Conservation (phyloP, 2,888 invertebrate genomes). For the Prosapia bicincta region DNA sequence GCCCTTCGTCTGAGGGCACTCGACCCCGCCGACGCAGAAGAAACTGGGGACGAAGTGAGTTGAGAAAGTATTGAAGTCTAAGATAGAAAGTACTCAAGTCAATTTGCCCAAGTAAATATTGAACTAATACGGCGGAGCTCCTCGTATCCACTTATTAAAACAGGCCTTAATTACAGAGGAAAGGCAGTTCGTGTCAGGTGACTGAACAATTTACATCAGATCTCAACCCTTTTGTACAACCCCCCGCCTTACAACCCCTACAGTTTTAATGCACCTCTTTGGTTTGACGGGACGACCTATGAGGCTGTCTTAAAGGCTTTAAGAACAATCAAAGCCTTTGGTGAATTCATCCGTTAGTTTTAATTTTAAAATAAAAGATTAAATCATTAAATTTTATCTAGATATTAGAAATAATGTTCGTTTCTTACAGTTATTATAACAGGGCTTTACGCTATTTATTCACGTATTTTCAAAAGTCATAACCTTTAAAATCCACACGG, state of each 20-base stretch:
- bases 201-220: conserved; percentile 2
- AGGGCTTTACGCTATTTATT: no score
- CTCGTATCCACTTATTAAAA: conserved; percentile 20
- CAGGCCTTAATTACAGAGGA: conserved; percentile 19
- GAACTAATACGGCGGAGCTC: background rate
- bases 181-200: conserved; percentile 10
- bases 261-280: conserved; percentile 4
- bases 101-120: conserved; percentile 20
- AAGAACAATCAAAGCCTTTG: background rate
- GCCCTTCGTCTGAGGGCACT: background rate
- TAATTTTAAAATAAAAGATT: no score
- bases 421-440: no score
- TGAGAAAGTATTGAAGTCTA: background rate
- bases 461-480: no score
- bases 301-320: background rate
- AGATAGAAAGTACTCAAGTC: conserved; percentile 6
- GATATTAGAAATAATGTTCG: no score
- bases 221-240: background rate
- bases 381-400: no score
- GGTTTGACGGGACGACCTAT: background rate
- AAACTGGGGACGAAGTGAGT: background rate
- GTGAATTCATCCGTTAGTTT: no score
- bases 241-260: background rate
- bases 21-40: background rate
- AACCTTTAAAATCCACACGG: no score